Percentiles rank a stretch among this genome's conserved stretches.
These are phyloP conservation scores for Okamejei kenojei DNA, from an alignment of 2,797 vertebrate species.

Conservation along the genomic window DNA sequence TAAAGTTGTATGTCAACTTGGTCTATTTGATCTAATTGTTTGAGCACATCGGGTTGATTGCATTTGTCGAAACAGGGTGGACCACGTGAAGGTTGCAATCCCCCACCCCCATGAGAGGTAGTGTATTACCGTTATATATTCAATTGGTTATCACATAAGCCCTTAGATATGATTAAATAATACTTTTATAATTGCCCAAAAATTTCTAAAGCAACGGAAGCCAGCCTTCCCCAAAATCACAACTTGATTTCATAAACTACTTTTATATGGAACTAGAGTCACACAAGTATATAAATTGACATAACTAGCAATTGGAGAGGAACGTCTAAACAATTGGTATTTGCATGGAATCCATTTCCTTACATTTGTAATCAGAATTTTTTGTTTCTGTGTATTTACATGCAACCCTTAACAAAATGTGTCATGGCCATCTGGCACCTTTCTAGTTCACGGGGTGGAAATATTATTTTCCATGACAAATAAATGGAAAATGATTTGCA, in stretches of 20 bases:
- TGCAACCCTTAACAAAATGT: not conserved
- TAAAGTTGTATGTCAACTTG: no score
- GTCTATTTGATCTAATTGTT: no score
- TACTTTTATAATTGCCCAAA: not conserved
- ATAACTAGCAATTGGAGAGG: no score
- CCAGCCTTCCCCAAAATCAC: not conserved
- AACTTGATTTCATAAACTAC: not conserved
- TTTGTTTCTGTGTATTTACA: not conserved
- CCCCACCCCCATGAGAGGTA: no score
- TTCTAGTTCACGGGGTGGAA: not conserved
- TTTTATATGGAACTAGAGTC: no score
- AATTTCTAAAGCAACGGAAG: not conserved
- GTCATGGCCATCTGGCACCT: not conserved
- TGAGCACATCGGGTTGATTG: no score
- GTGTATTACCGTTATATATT: not conserved
- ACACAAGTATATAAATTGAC: no score
- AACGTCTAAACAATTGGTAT: not conserved
- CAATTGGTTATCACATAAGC: not conserved
- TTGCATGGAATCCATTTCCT: not conserved
- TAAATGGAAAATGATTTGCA: not conserved
- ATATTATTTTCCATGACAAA: not conserved
- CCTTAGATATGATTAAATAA: not conserved
- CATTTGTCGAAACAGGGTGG: no score
- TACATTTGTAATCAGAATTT: not conserved
- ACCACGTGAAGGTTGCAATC: no score